Evolutionary conservation across 2,113 vertebrate species (phyloP).

Genomic region (Pogona vitticeps): DNA sequence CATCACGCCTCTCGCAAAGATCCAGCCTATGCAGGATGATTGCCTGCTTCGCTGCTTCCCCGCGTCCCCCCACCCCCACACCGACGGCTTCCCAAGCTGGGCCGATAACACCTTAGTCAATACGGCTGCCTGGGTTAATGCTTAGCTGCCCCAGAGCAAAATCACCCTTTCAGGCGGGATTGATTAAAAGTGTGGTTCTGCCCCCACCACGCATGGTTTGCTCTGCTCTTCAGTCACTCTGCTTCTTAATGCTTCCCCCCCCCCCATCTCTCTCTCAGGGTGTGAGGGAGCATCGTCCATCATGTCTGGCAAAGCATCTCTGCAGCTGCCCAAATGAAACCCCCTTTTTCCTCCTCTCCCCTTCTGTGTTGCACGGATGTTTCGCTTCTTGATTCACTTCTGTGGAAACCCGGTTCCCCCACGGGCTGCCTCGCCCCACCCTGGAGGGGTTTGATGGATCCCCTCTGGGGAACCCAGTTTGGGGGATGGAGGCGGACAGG

Average conservation of each 20-base stretch:
- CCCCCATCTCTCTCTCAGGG: constrained; percentile 15
- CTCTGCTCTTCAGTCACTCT: neutral
- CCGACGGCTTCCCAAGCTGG: neutral
- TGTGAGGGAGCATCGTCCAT: constrained; percentile 21
- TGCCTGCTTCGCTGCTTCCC: no score
- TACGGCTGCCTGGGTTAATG: constrained; percentile 5
- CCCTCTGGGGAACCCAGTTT: neutral
- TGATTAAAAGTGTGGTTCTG: constrained; percentile 11
- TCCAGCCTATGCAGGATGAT: no score
- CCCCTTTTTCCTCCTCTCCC: neutral
- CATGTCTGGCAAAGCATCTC: constrained; percentile 26
- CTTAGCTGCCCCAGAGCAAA: constrained; percentile 22
- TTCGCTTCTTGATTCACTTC: neutral
- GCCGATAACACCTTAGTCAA: neutral
- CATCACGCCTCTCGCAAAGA: neutral
- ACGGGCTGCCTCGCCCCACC: neutral
- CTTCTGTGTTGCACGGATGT: no score
- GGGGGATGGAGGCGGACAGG: neutral
- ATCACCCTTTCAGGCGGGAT: constrained; percentile 19
- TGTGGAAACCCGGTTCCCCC: neutral
- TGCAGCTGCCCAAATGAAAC: constrained; percentile 31
- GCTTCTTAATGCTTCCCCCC: neutral
- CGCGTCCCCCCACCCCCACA: no score
- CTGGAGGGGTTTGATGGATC: neutral
- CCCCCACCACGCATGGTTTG: neutral